Percentiles rank a stretch among this genome's conserved stretches.
These are phyloP conservation scores for Hylomyscus alleni DNA, from an alignment of 2,797 vertebrate genomes.

Conservation along the genomic window DNA sequence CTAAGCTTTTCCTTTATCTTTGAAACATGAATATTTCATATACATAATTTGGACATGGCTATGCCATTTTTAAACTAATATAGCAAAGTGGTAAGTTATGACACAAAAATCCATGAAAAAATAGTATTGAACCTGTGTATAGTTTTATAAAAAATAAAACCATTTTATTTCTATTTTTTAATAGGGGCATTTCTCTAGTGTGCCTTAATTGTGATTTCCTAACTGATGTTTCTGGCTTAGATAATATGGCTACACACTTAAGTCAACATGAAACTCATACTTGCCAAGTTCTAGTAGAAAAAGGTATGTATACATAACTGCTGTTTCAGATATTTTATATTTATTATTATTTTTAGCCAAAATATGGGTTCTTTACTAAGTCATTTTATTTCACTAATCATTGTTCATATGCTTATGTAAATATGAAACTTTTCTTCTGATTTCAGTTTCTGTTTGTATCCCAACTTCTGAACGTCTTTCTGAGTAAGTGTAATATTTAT, in stretches of 20 bases:
- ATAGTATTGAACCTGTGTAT: slow-evolving; percentile 55
- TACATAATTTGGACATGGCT: slow-evolving; percentile 53
- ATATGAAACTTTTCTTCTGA: slow-evolving; percentile 88
- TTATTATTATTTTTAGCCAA: slow-evolving; percentile 54
- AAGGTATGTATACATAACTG: slow-evolving; percentile 87
- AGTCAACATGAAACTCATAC: slow-evolving; percentile 92
- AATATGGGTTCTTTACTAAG: slow-evolving; percentile 70
- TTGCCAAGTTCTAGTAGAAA: slow-evolving; percentile 95
- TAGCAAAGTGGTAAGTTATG: slow-evolving; percentile 34
- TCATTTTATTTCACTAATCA: slow-evolving; percentile 61
- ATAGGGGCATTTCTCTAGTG: slow-evolving; percentile 93
- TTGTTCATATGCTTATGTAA: slow-evolving; percentile 78
- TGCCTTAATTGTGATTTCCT: slow-evolving; percentile 97
- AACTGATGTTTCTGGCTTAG: slow-evolving; percentile 91
- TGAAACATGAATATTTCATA: slow-evolving; percentile 37
- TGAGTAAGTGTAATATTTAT: slow-evolving; percentile 91
- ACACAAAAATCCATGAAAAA: slow-evolving; percentile 33
- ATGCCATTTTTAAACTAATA: slow-evolving; percentile 47
- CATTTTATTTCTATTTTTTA: slow-evolving; percentile 57
- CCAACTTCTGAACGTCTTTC: slow-evolving; percentile 88
- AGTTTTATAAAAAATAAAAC: slow-evolving; percentile 65
- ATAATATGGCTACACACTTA: slow-evolving; percentile 96
- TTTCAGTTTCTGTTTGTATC: slow-evolving; percentile 90
- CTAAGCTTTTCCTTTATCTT: neutral
- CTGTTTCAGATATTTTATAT: slow-evolving; percentile 60